Evolutionary conservation across 2,797 vertebrate species (phyloP).

Genomic region (Esox masquinongy): DNA sequence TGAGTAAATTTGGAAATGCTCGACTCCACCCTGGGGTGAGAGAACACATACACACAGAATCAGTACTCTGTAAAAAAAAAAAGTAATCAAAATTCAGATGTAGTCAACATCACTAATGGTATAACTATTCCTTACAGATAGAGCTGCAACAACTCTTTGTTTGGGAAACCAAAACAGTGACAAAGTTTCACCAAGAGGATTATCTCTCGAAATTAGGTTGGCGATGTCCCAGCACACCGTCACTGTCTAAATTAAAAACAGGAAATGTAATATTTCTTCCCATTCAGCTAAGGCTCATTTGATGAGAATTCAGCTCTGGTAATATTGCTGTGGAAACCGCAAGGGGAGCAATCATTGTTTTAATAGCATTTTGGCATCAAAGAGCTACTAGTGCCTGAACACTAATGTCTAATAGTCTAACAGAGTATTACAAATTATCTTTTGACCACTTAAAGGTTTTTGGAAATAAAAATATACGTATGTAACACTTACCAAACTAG

Average conservation of each 20-base stretch:
- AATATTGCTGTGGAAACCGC: slow-evolving; percentile 54
- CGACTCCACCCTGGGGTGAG: slow-evolving; percentile 78
- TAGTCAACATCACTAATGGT: slow-evolving; percentile 6
- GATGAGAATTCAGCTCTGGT: slow-evolving; percentile 53
- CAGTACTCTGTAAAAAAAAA: neutral
- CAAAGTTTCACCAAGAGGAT: slow-evolving; percentile 47
- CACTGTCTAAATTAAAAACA: slow-evolving; percentile 64
- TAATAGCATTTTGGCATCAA: slow-evolving; percentile 51
- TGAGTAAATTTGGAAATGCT: slow-evolving; percentile 86
- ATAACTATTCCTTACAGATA: slow-evolving; percentile 48
- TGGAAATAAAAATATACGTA: neutral
- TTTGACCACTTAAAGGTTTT: too few species aligned
- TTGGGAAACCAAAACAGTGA: slow-evolving; percentile 39
- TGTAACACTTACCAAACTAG: neutral
- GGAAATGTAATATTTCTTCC: slow-evolving; percentile 62
- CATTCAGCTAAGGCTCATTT: slow-evolving; percentile 49
- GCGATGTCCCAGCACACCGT: slow-evolving; percentile 60
- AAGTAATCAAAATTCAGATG: too few species aligned
- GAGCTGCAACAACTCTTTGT: slow-evolving; percentile 55
- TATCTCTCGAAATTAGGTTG: slow-evolving; percentile 31
- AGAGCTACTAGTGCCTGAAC: slow-evolving; percentile 12
- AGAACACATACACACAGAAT: slow-evolving; percentile 36
- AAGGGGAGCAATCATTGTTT: slow-evolving; percentile 59
- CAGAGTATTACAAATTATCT: too few species aligned
- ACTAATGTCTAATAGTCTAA: too few species aligned